Base-by-base conservation (phyloP, 2,888 invertebrate species). In the Archips xylosteana region DNA sequence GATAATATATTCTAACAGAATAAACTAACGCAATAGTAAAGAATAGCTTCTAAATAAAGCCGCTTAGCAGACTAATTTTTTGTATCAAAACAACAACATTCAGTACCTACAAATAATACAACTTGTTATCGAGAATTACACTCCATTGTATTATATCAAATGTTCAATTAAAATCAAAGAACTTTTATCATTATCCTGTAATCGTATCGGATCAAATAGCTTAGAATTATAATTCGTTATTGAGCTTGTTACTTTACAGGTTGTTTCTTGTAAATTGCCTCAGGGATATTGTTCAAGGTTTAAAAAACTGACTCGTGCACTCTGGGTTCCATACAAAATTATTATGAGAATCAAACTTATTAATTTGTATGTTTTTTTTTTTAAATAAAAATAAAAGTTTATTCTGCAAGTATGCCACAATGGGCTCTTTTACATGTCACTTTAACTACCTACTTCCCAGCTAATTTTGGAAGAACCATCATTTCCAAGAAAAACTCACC, bases 171-270 rank as follows among this genome's bases (percentile, higher is more conserved):
- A 59, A 60, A 42, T 71, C 71, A 69, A 49, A 60, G 68, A 59
- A 64, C 23, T 23, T 73, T 71, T 47, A n/a, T 57, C 39, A 59
- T 69, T 34, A 68, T 39, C 8, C 3, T 13, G 34, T 9, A 15
- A n/a, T n/a, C 64, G 60, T 73, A 73, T 73, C 42, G 64, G 64
- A 59, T 68, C 69, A 45, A 73, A 62, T 72, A 49, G 32, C n/a
- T 64, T 49, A 63, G 23, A 23, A 23, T 1, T 23, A 0, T 23
- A 23, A 23, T 68, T 73, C 57, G 45, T 57, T 57, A 39, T 68
- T 59, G 36, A 36, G 39, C 47, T 63, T 67, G 12, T 73, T 68
- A 47, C 51, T 39, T 71, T 45, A 32, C 42, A 9, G 45, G 51
- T 59, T 59, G 57, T 47, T 59, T 59, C 65, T 49, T 62, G 49